These are phyloP conservation scores for Podargus strigoides DNA, from an alignment of 2,797 vertebrate species.

Conservation along the genomic window DNA sequence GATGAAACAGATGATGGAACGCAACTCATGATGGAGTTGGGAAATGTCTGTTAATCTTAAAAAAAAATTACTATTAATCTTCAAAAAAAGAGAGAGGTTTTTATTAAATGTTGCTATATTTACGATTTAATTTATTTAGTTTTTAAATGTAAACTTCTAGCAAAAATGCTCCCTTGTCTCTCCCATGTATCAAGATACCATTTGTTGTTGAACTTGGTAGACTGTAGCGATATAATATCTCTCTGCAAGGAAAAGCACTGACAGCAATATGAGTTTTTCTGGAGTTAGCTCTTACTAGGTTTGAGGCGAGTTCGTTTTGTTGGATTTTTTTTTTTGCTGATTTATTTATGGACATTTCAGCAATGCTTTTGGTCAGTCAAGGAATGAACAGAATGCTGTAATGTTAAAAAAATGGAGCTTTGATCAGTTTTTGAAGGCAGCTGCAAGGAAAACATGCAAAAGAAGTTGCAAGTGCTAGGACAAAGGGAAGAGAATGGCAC, in stretches of 20 bases:
- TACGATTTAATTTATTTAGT: neutral
- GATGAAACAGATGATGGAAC: neutral
- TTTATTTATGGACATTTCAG: constrained; percentile 54
- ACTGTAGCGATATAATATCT: neutral
- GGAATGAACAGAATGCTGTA: constrained; percentile 26
- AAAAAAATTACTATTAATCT: neutral
- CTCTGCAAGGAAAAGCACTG: neutral
- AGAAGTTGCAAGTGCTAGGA: neutral
- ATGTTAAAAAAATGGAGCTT: neutral
- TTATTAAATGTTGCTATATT: neutral
- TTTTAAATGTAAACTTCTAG: neutral
- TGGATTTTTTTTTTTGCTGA: neutral
- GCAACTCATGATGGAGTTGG: neutral
- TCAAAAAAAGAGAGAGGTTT: neutral
- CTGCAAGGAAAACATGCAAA: neutral
- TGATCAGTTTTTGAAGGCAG: neutral
- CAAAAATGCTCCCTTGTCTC: neutral
- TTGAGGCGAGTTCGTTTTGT: neutral
- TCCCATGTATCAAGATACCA: neutral
- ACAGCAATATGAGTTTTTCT: neutral
- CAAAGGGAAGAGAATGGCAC: neutral
- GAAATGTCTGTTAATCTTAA: neutral
- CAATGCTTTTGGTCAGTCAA: constrained; percentile 49
- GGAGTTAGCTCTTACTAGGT: neutral
- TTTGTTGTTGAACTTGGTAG: neutral